phyloP scores from a whole-genome alignment of 1,140 invertebrate genomes.

The Drosophila ogumai region DNA sequence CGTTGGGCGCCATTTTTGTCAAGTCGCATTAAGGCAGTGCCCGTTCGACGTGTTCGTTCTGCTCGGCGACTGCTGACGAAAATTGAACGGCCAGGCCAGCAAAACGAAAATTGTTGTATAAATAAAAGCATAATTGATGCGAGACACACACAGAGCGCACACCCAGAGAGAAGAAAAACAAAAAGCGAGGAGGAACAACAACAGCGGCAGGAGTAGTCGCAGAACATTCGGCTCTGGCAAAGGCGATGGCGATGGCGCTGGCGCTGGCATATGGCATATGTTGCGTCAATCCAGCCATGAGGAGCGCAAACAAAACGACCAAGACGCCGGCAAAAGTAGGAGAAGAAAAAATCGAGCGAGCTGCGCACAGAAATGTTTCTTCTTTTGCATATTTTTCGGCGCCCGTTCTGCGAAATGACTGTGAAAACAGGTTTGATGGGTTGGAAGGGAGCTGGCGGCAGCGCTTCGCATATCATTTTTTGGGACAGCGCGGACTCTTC shows the following conservation, averaged over 20 bases:
- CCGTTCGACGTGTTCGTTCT: slow-evolving; percentile 59
- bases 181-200: slow-evolving; percentile 5
- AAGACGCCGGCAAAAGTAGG: slow-evolving; percentile 35
- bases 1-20: slow-evolving; percentile 82
- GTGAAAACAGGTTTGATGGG: slow-evolving; percentile 73
- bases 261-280: slow-evolving; percentile 74
- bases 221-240: slow-evolving; percentile 46
- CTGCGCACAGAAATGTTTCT: slow-evolving; percentile 64
- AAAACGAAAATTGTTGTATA: slow-evolving; percentile 80
- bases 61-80: slow-evolving; percentile 65
- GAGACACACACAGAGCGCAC: slow-evolving; percentile 56
- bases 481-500: slow-evolving; percentile 44
- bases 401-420: slow-evolving; percentile 70
- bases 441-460: slow-evolving; percentile 32
- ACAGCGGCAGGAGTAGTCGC: slow-evolving; percentile 29
- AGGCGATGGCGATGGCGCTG: neutral
- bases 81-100: slow-evolving; percentile 71
- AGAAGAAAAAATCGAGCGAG: slow-evolving; percentile 23
- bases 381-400: slow-evolving; percentile 78
- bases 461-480: slow-evolving; percentile 68
- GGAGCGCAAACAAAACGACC: slow-evolving; percentile 64
- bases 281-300: slow-evolving; percentile 78
- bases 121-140: slow-evolving; percentile 84
- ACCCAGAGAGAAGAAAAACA: slow-evolving; percentile 2
- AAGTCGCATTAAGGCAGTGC: slow-evolving; percentile 78